These are phyloP conservation scores for human (Homo sapiens) DNA, from an alignment of 2,113 vertebrate species.

Conservation along the genomic window GRCh38 chr2:41174001-41174500, in stretches of 20 bases:
- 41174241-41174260: not conserved
- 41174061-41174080: too few relatives aligned
- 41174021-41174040: too few relatives aligned
- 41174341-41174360: slow-evolving; percentile 25
- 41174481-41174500: slow-evolving; percentile 40
- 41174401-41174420: slow-evolving; percentile 28
- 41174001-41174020: too few relatives aligned
- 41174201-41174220: not conserved
- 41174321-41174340: slow-evolving; percentile 47
- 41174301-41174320: slow-evolving; percentile 14
- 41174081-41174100: too few relatives aligned
- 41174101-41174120: too few relatives aligned
- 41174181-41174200: too few relatives aligned
- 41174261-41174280: not conserved
- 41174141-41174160: too few relatives aligned
- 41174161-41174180: too few relatives aligned
- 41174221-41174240: not conserved
- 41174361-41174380: slow-evolving; percentile 16
- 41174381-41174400: not conserved
- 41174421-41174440: not conserved
- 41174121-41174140: too few relatives aligned
- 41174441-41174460: not conserved
- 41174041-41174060: too few relatives aligned
- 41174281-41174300: slow-evolving; percentile 18
- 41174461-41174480: not conserved